Base-by-base conservation (phyloP, 1,140 invertebrate genomes). In the Paraescarpia echinospica region DNA sequence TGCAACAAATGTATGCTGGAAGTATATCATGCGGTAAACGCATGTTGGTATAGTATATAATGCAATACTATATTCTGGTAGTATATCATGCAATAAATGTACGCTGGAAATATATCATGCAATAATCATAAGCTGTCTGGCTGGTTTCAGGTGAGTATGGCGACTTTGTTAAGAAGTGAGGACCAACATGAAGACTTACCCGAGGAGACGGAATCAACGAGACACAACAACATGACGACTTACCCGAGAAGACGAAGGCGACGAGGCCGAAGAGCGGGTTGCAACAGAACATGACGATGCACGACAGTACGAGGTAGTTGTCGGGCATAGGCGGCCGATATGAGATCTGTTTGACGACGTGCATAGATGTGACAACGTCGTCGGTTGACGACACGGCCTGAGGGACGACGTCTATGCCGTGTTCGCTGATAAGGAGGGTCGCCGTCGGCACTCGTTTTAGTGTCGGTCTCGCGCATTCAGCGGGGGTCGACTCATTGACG, bases 161-260 rank as follows among this genome's bases (percentile, higher is more conserved):
- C n/a, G n/a, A n/a, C n/a, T n/a, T n/a, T n/a, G n/a, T n/a, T n/a
- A n/a, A n/a, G n/a, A n/a, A n/a, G n/a, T n/a, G n/a, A n/a, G n/a
- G n/a, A 41, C 41, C 41, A 41, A 41, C 12, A 41, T 41, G 41
- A 6, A 4, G 12, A 41, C 41, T 41, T 41, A 41, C 12, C 41
- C 41, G 41, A 41, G 41, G 12, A 41, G 12, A 41, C 41, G 41
- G 12, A 41, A 12, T 4, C 41, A 41, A 41, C 41, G 41, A 6
- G 41, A 41, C 41, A 41, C 41, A 41, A 41, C 41, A 41, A 12
- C 41, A 12, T 41, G 41, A 41, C 41, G 90, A 90, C 90, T 90
- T 41, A 90, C 90, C 35, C 0, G 90, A 90, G 90, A 90, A 90
- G 90, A 41, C n/a, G 90, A 90, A 90, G n/a, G 90, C 90, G n/a